Conservation (phyloP, 2,888 invertebrate species). For the Neocrepidodera transversa region DNA sequence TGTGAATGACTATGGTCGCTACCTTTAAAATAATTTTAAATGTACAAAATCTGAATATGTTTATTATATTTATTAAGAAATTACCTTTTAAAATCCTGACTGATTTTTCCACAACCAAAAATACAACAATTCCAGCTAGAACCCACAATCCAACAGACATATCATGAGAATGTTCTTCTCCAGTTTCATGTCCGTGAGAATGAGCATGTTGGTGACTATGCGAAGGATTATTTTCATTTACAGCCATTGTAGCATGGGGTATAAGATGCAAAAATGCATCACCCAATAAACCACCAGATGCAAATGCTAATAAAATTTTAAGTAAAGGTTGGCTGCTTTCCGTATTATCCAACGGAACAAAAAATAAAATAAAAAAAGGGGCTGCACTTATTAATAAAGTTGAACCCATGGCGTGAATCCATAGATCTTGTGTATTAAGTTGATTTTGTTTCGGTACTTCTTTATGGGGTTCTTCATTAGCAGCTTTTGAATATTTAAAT, state of each 20-base stretch:
- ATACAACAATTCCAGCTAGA: slow-evolving; percentile 89
- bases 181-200: slow-evolving; percentile 61
- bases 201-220: slow-evolving; percentile 59
- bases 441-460: slow-evolving; percentile 43
- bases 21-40: slow-evolving; percentile 49
- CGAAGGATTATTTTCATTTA: slow-evolving; percentile 52
- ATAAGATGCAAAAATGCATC: slow-evolving; percentile 99
- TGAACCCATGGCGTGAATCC: slow-evolving; percentile 85
- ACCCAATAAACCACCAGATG: slow-evolving; percentile 93
- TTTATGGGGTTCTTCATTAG: slow-evolving; percentile 55
- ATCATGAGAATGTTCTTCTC: slow-evolving; percentile 73
- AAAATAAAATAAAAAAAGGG: slow-evolving; percentile 90
- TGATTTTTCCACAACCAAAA: slow-evolving; percentile 91
- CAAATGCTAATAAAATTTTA: slow-evolving; percentile 91
- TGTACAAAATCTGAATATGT: no score
- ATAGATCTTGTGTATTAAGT: slow-evolving; percentile 60
- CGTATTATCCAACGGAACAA: slow-evolving; percentile 90
- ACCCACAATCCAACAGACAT: slow-evolving; percentile 95
- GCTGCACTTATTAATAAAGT: slow-evolving; percentile 94
- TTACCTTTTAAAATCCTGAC: slow-evolving; percentile 84
- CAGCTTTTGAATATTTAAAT: slow-evolving; percentile 84
- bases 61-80: neutral
- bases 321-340: slow-evolving; percentile 84
- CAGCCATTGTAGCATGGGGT: slow-evolving; percentile 86
- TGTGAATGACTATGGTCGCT: slow-evolving; percentile 75